Conservation (phyloP, 2,113 vertebrate genomes). For the Epinephelus lanceolatus region DNA sequence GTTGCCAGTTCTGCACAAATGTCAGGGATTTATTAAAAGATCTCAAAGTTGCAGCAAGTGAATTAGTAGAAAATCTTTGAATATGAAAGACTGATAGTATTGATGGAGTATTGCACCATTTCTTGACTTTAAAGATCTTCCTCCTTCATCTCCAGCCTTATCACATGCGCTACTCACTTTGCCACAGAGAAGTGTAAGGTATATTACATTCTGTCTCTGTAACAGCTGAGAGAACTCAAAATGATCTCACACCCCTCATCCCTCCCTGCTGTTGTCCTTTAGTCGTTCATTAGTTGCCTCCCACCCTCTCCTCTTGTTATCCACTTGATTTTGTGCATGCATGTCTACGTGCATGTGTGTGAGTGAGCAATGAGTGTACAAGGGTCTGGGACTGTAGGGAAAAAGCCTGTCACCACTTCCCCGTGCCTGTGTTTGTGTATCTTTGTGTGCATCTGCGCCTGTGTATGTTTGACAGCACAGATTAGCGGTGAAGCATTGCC, state of each 20-base stretch:
- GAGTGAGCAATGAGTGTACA: slow-evolving; percentile 17
- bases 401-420: slow-evolving; percentile 19
- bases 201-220: slow-evolving; percentile 6
- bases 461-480: slow-evolving; percentile 56
- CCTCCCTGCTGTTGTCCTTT: background rate
- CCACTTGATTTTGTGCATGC: background rate
- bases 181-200: background rate
- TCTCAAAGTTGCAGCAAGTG: background rate
- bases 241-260: slow-evolving; percentile 32
- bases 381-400: slow-evolving; percentile 3
- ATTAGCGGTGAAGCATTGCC: slow-evolving; percentile 48
- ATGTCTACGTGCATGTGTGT: slow-evolving; percentile 19
- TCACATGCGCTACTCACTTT: background rate
- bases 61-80: background rate
- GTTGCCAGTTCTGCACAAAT: background rate
- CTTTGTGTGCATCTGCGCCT: slow-evolving; percentile 6
- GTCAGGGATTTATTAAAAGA: background rate
- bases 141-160: background rate
- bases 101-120: background rate
- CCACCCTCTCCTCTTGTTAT: slow-evolving; percentile 19
- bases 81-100: background rate
- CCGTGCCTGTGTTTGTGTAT: slow-evolving; percentile 36
- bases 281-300: slow-evolving; percentile 19
- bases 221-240: slow-evolving; percentile 28
- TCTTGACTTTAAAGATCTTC: background rate